Base-by-base conservation (phyloP, 2,888 invertebrate species). In the Stenodera caucasica region DNA sequence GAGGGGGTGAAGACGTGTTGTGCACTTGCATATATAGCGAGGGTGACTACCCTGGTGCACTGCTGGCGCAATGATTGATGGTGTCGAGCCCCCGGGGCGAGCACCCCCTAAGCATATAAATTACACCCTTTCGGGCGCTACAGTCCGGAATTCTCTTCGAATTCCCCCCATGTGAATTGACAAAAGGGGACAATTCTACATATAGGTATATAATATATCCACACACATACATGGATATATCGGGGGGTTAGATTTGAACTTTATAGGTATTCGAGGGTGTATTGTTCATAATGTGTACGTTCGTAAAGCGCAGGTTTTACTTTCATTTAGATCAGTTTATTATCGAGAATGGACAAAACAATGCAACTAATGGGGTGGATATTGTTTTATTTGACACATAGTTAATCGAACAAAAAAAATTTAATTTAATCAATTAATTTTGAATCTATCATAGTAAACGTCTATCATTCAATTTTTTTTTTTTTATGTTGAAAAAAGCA, bases 41-140 rank as follows among this genome's bases (percentile, higher is more conserved):
- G 67, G 70, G 69, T 62, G 68, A 69, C 67, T 71, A 69, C 72
- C 73, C 74, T 70, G 65, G 67, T 71, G 72, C 74, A 71, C 70
- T 67, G 64, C 72, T 77, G 75, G 77, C 78, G 75, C 76, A 74
- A 79, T 80, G 80, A 80, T 80, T 80, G 80, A 80, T 80, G 78
- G 78, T 73, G 76, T 77, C 74, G 74, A 74, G 72, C 75, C 71
- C 5, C 70, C 78, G 79, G 78, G 76, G 75, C 72, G 74, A 77
- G 77, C 75, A 75, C 77, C 77, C 79, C 76, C 63, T 55, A 57
- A 75, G 73, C 75, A 76, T 78, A 80, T 80, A 80, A 79, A 79
- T 80, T 79, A 79, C 77, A 78, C 79, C 79, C 79, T 78, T 79
- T 79, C 73, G 72, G 69, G 33, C 32, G 52, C 14, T 21, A 12